Base-by-base conservation (phyloP, 2,113 vertebrate species). In the Seriola aureovittata region DNA sequence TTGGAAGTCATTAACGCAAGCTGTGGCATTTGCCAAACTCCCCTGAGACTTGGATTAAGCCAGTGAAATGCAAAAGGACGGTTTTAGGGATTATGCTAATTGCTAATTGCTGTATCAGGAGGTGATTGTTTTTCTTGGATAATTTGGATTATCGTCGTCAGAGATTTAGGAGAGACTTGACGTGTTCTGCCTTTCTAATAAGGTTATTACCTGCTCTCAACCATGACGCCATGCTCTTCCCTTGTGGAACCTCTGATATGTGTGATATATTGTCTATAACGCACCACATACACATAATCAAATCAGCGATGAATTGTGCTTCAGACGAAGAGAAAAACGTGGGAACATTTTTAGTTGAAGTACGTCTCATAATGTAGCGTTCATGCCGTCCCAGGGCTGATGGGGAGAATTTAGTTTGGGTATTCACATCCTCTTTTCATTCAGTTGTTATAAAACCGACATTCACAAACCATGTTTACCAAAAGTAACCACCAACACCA, bases 71-170 rank as follows among this genome's bases (percentile, higher is more conserved):
- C 72, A 90, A 89, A 93, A 83, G 65, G 63, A 57, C 40, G 78
- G 75, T 90, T 92, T 95, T 87, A 87, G 89, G 87, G 92, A 93
- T 94, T 94, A 93, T 94, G 90, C 70, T 94, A 93, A 93, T 91
- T 91, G 85, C 69, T 92, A 92, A 93, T 93, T 89, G 84, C 73
- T 85, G 73, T 90, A 93, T 90, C 78, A 87, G 80, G 68, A 89
- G 78, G 89, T 84, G 86, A 91, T 92, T 92, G 84, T 92, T 94
- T 92, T 91, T 87, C 64, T 65, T 58, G 78, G 73, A 89, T 90
- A 85, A 91, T 89, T 88, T 93, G 81, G 82, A 93, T 91, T 90
- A 93, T 83, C 81, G 84, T 64, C 57, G 54, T 86, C 85, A 82
- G 76, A 89, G 86, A 84, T 89, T 93, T 90, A 82, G 71, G 55